Evolutionary conservation across 2,113 vertebrate genomes (phyloP), one percentile per base, ranked within the genome.

Genomic region (Rattus rattus): DNA sequence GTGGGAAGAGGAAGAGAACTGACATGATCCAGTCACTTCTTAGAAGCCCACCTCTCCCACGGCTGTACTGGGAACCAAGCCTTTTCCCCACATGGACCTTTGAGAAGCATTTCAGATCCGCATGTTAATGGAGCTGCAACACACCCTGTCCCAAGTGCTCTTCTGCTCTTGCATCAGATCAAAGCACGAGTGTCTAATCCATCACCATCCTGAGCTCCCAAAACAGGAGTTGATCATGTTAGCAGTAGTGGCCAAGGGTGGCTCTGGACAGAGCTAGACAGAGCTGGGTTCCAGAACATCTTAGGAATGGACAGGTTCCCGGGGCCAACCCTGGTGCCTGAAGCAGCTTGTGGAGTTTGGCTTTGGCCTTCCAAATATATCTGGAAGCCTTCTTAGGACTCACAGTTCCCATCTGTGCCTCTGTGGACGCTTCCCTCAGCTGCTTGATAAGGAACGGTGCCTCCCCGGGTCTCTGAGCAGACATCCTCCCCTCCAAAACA

Each of bases 371-470:
- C 39, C 33, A 24, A 91, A 94, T 39, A 91, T 91, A 36, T 49
- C 93, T 94, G 75, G 94, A 56, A 92, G 24, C 59, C 65, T 49
- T 88, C 43, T 93, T 86, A 22, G 36, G 59, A 72, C 92, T 96
- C 13, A 7, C 70, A 84, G 87, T 49, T 61, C 67, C 94, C 75
- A 85, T 92, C 95, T 95, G 95, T 54, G 94, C 86, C 61, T 61
- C n/a, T 43, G 14, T 67, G 61, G 80, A 77, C 49, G 67, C 93
- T 75, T 72, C 89, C 93, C 73, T 94, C 91, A 89, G 88, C 56
- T 91, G 67, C 87, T 93, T 87, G 70, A 81, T 92, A 61, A 93
- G 92, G 94, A 93, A 77, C 90, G 93, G 90, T 92, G 39, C 84
- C 69, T 94, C 80, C n/a, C 63, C 69, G 49, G 79, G 56, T 76